Conservation (phyloP, 2,888 invertebrate species). For the Diarsia brunnea region DNA sequence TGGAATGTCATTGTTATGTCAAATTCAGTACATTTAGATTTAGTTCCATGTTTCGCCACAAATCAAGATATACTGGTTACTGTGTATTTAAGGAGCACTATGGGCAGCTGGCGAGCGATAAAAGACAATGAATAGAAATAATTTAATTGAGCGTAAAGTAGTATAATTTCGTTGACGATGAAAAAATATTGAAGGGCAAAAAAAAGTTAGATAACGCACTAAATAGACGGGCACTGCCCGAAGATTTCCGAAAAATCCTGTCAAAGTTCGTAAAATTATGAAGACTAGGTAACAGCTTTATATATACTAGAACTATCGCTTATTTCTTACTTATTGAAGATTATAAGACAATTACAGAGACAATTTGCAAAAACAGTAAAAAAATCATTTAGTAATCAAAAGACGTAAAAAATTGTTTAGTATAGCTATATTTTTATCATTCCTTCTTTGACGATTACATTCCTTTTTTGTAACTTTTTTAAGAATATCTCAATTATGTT, state of each 20-base stretch:
- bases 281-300: not conserved
- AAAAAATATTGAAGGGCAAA: not conserved
- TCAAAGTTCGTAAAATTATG: not conserved
- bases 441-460: not conserved
- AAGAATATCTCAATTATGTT: constrained; percentile 8
- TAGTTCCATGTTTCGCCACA: not conserved
- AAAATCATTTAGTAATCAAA: not conserved
- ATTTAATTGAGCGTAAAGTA: not conserved
- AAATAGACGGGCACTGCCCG: not conserved
- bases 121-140: constrained; percentile 22
- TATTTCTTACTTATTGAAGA: not conserved
- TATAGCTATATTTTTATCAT: not conserved
- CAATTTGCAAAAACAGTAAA: not conserved
- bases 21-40: constrained; percentile 8
- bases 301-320: constrained; percentile 1
- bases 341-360: not conserved
- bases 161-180: not conserved
- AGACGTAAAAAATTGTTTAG: not conserved
- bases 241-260: too few species aligned
- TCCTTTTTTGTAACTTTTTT: not conserved
- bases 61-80: not conserved
- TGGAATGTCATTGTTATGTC: not conserved
- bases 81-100: not conserved
- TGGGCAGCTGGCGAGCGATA: constrained; percentile 5
- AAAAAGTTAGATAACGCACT: not conserved